Conservation (phyloP, 2,888 invertebrate genomes). For the Zhengitettix transpicula region DNA sequence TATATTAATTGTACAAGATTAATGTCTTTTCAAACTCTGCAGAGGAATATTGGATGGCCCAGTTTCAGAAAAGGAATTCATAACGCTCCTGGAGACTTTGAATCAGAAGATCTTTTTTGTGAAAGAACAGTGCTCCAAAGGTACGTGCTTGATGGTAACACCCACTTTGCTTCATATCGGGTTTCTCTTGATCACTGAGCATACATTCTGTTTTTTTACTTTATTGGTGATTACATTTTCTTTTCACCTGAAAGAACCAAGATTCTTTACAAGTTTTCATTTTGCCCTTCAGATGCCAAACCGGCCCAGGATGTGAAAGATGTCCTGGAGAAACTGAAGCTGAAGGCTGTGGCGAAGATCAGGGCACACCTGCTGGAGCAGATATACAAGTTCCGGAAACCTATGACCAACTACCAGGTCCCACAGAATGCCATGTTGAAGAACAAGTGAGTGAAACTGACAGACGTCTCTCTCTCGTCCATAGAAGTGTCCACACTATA, state of each 20-base stretch:
- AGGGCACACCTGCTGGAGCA: constrained; percentile 85
- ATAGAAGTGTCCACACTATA: too few species aligned
- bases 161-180: too few species aligned
- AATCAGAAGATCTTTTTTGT: constrained; percentile 95
- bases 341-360: constrained; percentile 89
- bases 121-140: constrained; percentile 86
- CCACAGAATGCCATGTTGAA: constrained; percentile 96
- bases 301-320: constrained; percentile 84
- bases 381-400: constrained; percentile 91
- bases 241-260: too few species aligned
- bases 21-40: constrained; percentile 5
- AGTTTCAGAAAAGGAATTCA: constrained; percentile 86
- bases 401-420: constrained; percentile 97
- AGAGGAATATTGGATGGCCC: constrained; percentile 81
- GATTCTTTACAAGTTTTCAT: background rate
- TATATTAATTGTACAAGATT: too few species aligned
- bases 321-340: constrained; percentile 83
- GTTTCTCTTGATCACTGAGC: too few species aligned
- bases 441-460: constrained; percentile 43
- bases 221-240: too few species aligned
- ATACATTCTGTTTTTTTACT: too few species aligned
- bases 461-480: too few species aligned
- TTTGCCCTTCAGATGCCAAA: constrained; percentile 20
- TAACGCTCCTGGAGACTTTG: constrained; percentile 74
- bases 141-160: constrained; percentile 20